These are phyloP conservation scores for Melanotaenia maccullochi DNA, from an alignment of 2,797 vertebrate genomes.

Conservation along the genomic window DNA sequence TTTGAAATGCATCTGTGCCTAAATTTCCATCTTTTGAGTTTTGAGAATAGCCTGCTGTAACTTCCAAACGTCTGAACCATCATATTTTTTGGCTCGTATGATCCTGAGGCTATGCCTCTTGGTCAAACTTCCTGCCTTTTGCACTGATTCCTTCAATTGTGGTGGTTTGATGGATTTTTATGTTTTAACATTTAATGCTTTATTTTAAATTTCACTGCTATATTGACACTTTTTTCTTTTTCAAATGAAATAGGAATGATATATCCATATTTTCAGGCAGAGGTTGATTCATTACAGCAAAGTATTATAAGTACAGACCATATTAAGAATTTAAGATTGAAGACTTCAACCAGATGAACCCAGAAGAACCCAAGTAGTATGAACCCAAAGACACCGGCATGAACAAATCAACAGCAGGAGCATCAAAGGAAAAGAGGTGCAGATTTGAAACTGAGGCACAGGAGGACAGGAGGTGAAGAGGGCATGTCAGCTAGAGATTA, in stretches of 20 bases:
- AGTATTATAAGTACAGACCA: neutral
- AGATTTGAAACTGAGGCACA: slow-evolving; percentile 32
- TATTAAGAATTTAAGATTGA: neutral
- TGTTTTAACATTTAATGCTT: neutral
- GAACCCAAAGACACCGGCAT: neutral
- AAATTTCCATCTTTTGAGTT: neutral
- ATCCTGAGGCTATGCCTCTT: neutral
- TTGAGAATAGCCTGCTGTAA: neutral
- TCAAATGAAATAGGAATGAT: neutral
- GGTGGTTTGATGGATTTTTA: slow-evolving; percentile 18
- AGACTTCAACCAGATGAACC: slow-evolving; percentile 5
- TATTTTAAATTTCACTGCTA: neutral
- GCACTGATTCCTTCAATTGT: slow-evolving; percentile 7
- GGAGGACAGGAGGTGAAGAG: slow-evolving; percentile 24
- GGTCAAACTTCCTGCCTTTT: neutral
- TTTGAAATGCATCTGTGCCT: neutral
- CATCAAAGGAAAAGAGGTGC: slow-evolving; percentile 12
- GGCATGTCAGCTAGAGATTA: slow-evolving; percentile 66
- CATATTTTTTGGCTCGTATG: neutral
- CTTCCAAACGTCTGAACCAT: neutral
- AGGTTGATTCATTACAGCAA: neutral
- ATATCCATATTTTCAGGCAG: neutral
- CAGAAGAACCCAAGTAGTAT: neutral
- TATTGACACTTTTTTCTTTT: slow-evolving; percentile 1
- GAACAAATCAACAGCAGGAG: slow-evolving; percentile 1